Evolutionary conservation across 2,797 vertebrate species (phyloP).

Genomic region (Sebastes miniatus): DNA sequence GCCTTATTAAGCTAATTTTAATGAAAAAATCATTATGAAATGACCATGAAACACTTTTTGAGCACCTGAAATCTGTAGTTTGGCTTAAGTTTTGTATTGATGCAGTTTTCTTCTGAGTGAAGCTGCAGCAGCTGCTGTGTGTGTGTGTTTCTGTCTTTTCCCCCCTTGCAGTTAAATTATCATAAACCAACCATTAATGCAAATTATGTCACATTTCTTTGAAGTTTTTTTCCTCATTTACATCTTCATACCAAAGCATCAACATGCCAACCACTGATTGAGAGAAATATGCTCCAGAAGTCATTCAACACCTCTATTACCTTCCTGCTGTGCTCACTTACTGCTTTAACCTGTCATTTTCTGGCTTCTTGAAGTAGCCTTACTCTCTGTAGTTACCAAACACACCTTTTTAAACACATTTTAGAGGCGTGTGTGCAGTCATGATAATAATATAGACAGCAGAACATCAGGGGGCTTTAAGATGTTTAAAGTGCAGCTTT

Average conservation of each 20-base stretch:
- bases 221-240: neutral
- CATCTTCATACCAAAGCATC: neutral
- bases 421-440: constrained; percentile 22
- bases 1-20: neutral
- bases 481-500: neutral
- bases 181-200: neutral
- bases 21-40: neutral
- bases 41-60: neutral
- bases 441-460: constrained; percentile 29
- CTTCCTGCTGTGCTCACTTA: neutral
- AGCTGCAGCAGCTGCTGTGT: neutral
- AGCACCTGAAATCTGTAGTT: neutral
- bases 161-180: neutral
- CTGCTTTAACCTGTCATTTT: constrained; percentile 50
- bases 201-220: neutral
- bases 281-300: neutral
- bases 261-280: neutral
- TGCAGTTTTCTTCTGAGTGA: neutral
- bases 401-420: constrained; percentile 32
- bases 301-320: neutral
- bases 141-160: neutral
- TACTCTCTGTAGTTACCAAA: constrained; percentile 31
- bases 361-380: neutral
- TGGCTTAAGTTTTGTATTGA: neutral
- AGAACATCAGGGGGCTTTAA: neutral